Conservation (phyloP, 2,113 vertebrate genomes). For the Myotis yumanensis region DNA sequence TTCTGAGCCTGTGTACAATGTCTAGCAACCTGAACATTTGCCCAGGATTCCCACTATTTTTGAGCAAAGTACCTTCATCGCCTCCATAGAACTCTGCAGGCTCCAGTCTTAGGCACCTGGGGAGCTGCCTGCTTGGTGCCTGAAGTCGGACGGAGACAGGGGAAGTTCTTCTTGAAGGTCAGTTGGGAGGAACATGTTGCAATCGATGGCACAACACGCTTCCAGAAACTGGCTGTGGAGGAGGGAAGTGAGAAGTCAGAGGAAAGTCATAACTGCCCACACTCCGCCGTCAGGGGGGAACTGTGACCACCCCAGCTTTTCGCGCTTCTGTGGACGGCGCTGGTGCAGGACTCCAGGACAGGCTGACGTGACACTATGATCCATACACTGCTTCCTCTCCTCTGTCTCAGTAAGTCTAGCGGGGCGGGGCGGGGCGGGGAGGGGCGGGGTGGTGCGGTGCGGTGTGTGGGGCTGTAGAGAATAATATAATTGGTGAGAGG, state of each 20-base stretch:
- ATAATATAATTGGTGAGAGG: not conserved
- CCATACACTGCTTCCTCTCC: not conserved
- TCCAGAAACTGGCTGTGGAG: not conserved
- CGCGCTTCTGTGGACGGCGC: not conserved
- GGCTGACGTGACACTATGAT: not conserved
- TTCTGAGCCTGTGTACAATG: not conserved
- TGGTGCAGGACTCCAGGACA: too few species aligned
- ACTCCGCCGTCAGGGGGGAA: too few species aligned
- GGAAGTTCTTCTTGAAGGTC: not conserved
- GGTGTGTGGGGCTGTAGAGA: rapidly evolving
- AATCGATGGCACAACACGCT: not conserved
- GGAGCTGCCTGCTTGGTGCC: too few species aligned
- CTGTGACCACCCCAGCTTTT: not conserved
- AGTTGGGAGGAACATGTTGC: not conserved
- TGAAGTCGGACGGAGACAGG: not conserved
- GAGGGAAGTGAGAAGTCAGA: not conserved
- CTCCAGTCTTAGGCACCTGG: not conserved
- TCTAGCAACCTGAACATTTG: not conserved
- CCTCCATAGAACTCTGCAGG: not conserved
- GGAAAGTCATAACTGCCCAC: rapidly evolving
- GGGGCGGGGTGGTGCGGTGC: not conserved
- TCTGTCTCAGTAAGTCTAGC: not conserved
- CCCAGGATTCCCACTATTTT: not conserved
- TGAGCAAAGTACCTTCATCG: not conserved
- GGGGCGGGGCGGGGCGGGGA: not conserved